phyloP scores from a whole-genome alignment of 2,113 vertebrate genomes.

The Dipodomys spectabilis region DNA sequence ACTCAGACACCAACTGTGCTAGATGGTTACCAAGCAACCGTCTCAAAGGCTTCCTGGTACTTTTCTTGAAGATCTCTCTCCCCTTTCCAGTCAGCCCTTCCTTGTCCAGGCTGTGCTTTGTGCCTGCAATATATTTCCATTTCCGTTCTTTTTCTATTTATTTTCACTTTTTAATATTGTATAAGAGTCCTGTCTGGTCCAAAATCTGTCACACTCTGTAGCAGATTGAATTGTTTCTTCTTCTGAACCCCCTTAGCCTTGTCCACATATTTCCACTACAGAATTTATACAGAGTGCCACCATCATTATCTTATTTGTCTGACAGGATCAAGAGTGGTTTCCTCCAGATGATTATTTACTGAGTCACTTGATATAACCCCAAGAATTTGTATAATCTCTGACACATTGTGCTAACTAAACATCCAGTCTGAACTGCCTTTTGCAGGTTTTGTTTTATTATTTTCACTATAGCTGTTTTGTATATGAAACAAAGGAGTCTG shows the following conservation, averaged over 20 bases:
- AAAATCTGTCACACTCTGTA: background rate
- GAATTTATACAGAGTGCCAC: background rate
- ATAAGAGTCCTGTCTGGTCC: background rate
- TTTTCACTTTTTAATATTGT: background rate
- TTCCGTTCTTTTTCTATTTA: slow-evolving; percentile 6
- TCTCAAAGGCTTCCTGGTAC: slow-evolving; percentile 54
- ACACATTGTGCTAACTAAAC: background rate
- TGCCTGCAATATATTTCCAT: background rate
- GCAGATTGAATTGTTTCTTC: background rate
- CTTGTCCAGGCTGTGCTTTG: slow-evolving; percentile 23
- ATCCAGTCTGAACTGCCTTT: background rate
- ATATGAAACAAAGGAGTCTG: background rate
- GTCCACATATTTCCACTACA: background rate
- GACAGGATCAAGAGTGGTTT: background rate
- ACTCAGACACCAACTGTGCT: slow-evolving; percentile 60
- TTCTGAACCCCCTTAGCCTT: background rate
- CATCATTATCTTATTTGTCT: background rate
- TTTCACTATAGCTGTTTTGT: background rate
- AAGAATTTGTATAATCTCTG: background rate
- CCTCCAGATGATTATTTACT: background rate
- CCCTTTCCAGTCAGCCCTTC: background rate
- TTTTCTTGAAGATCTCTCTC: slow-evolving; percentile 16
- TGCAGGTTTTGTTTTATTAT: background rate
- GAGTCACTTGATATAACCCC: background rate
- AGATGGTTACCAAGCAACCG: slow-evolving; percentile 66